phyloP scores from a whole-genome alignment of 2,797 vertebrate genomes.

The Alectoris magna region DNA sequence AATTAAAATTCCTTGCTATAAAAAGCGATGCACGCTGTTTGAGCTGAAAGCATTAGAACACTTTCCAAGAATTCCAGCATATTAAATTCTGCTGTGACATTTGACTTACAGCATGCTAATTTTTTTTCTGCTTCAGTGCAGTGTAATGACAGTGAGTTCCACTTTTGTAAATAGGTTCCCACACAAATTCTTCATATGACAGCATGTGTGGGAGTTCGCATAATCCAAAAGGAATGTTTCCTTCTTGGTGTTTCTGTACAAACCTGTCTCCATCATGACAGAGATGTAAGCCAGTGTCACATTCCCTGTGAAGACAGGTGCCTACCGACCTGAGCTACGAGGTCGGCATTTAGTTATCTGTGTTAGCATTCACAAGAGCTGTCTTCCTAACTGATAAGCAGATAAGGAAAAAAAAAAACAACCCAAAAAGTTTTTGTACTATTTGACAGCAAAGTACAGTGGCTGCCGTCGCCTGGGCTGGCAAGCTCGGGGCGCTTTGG shows the following conservation, averaged over 20 bases:
- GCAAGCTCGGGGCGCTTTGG: neutral
- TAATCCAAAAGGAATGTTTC: slow-evolving; percentile 78
- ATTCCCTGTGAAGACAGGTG: neutral
- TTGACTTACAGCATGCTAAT: slow-evolving; percentile 69
- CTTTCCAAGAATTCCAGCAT: slow-evolving; percentile 67
- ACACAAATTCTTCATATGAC: slow-evolving; percentile 78
- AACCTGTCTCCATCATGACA: neutral
- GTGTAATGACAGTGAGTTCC: slow-evolving; percentile 54
- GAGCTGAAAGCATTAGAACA: slow-evolving; percentile 29
- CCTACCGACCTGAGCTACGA: neutral
- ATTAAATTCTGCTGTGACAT: slow-evolving; percentile 73
- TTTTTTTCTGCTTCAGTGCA: slow-evolving; percentile 29
- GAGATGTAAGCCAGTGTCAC: neutral
- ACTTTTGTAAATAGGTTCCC: slow-evolving; percentile 79
- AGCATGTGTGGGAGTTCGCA: slow-evolving; percentile 70
- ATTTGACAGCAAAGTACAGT: neutral
- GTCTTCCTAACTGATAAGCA: neutral
- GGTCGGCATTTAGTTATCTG: neutral
- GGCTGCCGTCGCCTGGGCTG: neutral
- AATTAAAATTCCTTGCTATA: slow-evolving; percentile 58
- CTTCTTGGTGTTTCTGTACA: neutral
- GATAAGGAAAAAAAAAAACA: neutral
- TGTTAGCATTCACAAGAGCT: neutral
- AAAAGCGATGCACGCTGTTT: neutral
- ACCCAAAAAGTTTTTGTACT: neutral